Percentiles rank a stretch among this genome's conserved stretches.
These are phyloP conservation scores for Nesoenas mayeri DNA, from an alignment of 2,113 vertebrate species.

Conservation along the genomic window DNA sequence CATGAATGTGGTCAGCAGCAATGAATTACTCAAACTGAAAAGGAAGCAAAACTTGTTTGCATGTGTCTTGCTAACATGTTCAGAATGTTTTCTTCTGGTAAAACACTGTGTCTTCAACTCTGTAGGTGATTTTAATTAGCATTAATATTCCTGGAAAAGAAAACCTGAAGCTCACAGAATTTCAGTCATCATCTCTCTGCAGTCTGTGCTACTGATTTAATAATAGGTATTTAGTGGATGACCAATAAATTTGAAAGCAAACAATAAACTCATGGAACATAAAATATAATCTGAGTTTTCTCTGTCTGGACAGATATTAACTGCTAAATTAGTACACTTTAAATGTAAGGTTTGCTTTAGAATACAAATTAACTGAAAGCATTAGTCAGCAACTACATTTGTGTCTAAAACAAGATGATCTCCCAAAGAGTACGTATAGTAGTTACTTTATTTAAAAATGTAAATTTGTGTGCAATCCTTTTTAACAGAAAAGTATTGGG, in stretches of 20 bases:
- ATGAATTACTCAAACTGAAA: not conserved
- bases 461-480: not conserved
- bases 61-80: not conserved
- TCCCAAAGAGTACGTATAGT: not conserved
- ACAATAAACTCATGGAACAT: not conserved
- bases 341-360: not conserved
- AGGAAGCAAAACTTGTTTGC: not conserved
- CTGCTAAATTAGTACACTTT: not conserved
- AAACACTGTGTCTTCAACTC: not conserved
- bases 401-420: not conserved
- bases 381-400: not conserved
- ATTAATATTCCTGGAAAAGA: not conserved
- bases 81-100: not conserved
- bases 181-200: not conserved
- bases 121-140: not conserved
- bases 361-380: not conserved
- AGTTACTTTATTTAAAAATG: not conserved
- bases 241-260: not conserved
- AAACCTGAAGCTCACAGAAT: not conserved
- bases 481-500: not conserved
- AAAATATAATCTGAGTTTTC: not conserved
- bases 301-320: not conserved
- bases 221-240: not conserved
- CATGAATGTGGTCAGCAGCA: not conserved
- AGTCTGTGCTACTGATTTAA: not conserved